Evolutionary conservation across 2,888 invertebrate genomes (phyloP), one percentile per base, ranked within the genome.

Genomic region (Drosophila colorata): DNA sequence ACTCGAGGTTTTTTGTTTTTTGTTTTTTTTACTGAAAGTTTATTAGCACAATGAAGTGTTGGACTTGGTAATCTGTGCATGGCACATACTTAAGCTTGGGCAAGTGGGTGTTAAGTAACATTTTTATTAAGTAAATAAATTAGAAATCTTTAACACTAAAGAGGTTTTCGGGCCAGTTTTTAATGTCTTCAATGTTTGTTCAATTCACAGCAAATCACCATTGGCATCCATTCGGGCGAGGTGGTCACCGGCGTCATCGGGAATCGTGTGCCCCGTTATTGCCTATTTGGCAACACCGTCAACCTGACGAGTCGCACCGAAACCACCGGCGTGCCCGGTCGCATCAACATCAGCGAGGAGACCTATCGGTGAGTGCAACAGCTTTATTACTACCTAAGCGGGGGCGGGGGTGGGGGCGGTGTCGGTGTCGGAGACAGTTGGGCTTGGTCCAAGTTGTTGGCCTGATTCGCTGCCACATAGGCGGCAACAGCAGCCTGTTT

Each of bases 161-260:
- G 13, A 44, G 25, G 40, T 49, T 33, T 7, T n/a, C 44, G 44
- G 28, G 2, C 13, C 18, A 20, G 25, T 18, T 25, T 40, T 38
- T 52, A 20, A 33, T 4, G 20, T 33, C 37, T 44, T 51, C 37
- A 46, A 8, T 16, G 9, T 55, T 43, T 65, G 4, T 51, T 5
- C 47, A 4, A 11, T 41, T 25, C 48, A 33, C 92, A 98, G 97
- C 95, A 95, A 93, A 97, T 98, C 71, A 98, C 98, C 16, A 98
- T 98, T 88, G 98, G 98, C 3, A 97, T 98, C 75, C 98, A 98
- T 90, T 97, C 97, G 2, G 98, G 98, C 0, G 98, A 98, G 91
- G 98, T 97, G 18, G 98, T 98, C 53, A 98, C 98, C 0, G 98
- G 98, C 13, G 98, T 98, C 7, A 98, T 98, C 74, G 98, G 98